Base-by-base conservation (phyloP, 2,113 vertebrate genomes). In the Corydoras maculifer region DNA sequence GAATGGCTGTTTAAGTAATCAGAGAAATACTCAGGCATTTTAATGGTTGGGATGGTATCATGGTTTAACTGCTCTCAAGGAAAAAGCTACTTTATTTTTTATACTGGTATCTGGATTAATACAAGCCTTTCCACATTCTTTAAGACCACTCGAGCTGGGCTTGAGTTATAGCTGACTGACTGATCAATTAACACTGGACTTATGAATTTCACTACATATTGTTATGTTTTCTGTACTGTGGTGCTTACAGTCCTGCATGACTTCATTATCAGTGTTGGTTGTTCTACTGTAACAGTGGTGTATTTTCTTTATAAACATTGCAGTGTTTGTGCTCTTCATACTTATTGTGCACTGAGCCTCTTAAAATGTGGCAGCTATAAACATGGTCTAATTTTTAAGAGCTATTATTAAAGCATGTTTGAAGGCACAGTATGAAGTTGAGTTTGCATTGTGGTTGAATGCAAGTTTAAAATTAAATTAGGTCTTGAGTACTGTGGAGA, bases 51-150 rank as follows among this genome's bases (percentile, higher is more conserved):
- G 58, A 60, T 72, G 11, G 8, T 31, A 3, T 50, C 58, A 58
- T 55, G 61, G 11, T 5, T 11, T 15, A 31, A 67, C 66, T n/a
- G 58, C 15, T 32, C 43, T 71, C 35, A 58, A 59, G 29, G 9
- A 57, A 14, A 5, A 65, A 73, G 63, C 61, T 71, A 58, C 35
- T 64, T 62, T 82, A 82, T 84, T 86, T 84, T 75, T 82, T 84
- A 84, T 62, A 48, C 77, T 74, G 65, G 82, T 75, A 61, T 78
- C 77, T 82, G 82, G 59, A 80, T 80, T 78, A 82, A 9, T 58
- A 76, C 65, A 59, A 54, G n/a, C 9, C 31, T 10, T 25, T 13
- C 48, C 13, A 1, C 14, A 32, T 9, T 30, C 8, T 60, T 58
- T 8, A 14, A 15, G 9, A 60, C 54, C 10, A 57, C 10, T 57